phyloP scores from a whole-genome alignment of 2,113 vertebrate species.

The Colistium nudipinnis region DNA sequence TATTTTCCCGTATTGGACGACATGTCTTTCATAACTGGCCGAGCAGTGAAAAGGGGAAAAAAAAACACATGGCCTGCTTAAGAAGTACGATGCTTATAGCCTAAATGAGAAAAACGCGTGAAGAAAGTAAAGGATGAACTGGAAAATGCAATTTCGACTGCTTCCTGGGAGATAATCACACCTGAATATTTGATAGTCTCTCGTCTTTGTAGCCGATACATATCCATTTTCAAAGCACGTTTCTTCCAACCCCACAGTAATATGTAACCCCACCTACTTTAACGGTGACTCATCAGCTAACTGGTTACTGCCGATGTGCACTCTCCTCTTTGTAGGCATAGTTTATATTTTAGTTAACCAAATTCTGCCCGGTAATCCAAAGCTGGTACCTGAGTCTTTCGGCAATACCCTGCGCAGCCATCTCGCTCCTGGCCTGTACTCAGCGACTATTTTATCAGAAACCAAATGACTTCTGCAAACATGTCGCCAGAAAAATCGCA shows the following conservation, averaged over 20 bases:
- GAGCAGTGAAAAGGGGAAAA: conserved; percentile 36
- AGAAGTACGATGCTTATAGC: conserved; percentile 49
- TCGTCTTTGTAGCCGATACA: conserved; percentile 48
- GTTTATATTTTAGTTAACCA: conserved; percentile 29
- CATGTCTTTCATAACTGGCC: conserved; percentile 69
- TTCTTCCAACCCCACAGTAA: conserved; percentile 52
- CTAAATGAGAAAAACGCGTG: conserved; percentile 39
- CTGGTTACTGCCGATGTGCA: conserved; percentile 33
- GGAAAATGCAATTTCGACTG: conserved; percentile 68
- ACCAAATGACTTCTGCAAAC: background rate
- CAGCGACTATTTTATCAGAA: background rate
- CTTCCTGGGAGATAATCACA: conserved; percentile 67
- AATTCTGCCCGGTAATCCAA: conserved; percentile 26
- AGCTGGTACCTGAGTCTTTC: conserved; percentile 32
- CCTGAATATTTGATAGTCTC: conserved; percentile 60
- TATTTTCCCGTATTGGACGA: conserved; percentile 79
- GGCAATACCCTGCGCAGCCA: conserved; percentile 10
- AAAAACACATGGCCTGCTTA: conserved; percentile 70
- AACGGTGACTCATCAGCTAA: conserved; percentile 28
- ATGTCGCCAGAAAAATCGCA: conserved; percentile 10
- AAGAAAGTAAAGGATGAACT: conserved; percentile 60
- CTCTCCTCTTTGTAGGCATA: conserved; percentile 23
- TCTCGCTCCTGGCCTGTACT: conserved; percentile 1
- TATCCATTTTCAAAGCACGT: conserved; percentile 55
- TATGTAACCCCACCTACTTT: conserved; percentile 41